These are phyloP conservation scores for Enteromius argenteus DNA, from an alignment of 2,797 vertebrate genomes.

Conservation along the genomic window DNA sequence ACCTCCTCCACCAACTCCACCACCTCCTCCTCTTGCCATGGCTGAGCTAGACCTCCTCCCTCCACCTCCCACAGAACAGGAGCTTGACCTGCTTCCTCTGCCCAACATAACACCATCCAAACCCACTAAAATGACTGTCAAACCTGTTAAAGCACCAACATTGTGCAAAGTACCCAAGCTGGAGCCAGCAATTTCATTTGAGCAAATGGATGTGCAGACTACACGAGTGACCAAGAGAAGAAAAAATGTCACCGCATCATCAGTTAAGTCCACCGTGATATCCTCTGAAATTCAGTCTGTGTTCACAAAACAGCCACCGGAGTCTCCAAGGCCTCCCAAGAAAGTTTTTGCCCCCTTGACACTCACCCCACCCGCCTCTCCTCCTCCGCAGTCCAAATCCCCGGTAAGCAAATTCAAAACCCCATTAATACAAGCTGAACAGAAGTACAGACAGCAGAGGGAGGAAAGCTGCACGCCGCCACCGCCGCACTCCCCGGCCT, in stretches of 20 bases:
- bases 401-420: slow-evolving; percentile 87
- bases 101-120: slow-evolving; percentile 68
- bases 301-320: slow-evolving; percentile 63
- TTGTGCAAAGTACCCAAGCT: slow-evolving; percentile 79
- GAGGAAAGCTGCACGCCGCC: slow-evolving; percentile 77
- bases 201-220: slow-evolving; percentile 61
- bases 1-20: slow-evolving; percentile 67
- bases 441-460: slow-evolving; percentile 83
- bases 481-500: slow-evolving; percentile 66
- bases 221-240: slow-evolving; percentile 43
- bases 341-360: slow-evolving; percentile 76
- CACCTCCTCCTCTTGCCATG: slow-evolving; percentile 67
- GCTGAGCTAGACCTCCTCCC: slow-evolving; percentile 73
- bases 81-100: slow-evolving; percentile 74
- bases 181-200: slow-evolving; percentile 73
- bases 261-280: slow-evolving; percentile 59
- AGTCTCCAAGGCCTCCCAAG: slow-evolving; percentile 72
- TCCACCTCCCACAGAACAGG: slow-evolving; percentile 80
- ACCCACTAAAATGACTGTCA: slow-evolving; percentile 76
- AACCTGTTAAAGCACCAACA: slow-evolving; percentile 74
- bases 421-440: slow-evolving; percentile 91
- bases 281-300: slow-evolving; percentile 65
- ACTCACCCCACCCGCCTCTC: slow-evolving; percentile 83
- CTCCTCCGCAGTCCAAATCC: slow-evolving; percentile 75
- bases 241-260: slow-evolving; percentile 48